Evolutionary conservation across 1,140 invertebrate species (phyloP), one percentile per base, ranked within the genome.

Genomic region (Bombus polaris): DNA sequence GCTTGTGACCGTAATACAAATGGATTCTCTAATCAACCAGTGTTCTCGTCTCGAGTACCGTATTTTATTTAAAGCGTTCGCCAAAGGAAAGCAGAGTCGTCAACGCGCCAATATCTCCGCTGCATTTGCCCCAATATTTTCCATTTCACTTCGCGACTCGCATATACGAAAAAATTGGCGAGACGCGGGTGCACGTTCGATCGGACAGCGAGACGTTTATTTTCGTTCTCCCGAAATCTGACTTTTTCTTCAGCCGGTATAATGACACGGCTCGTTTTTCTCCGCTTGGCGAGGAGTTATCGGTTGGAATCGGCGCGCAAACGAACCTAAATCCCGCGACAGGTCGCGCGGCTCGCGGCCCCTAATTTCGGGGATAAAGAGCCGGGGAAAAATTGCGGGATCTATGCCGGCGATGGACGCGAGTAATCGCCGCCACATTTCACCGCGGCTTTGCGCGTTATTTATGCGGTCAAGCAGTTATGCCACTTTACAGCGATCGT

Each of bases 331-430:
- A 90, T 90, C 71, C 79, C n/a, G 82, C 86, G 47, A 85, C 42
- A 72, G 72, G 62, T 76, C 75, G 59, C 75, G 59, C 53, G 25
- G 44, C 37, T 65, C 76, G 62, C 74, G 81, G 68, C 68, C 85
- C 81, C 88, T 90, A 90, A 90, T 90, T 90, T 90, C 87, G 88
- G 72, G 89, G 89, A 90, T 90, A 71, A 90, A 90, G 82, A 80
- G 76, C 88, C 18, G 76, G 70, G 82, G 81, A 88, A 87, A 88
- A 90, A 90, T 80, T 76, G 74, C n/a, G 15, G 86, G 88, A 90
- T 90, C 75, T 82, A 88, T 72, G 81, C 86, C 75, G 80, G 37
- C 82, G 82, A 90, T 88, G 86, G 79, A 83, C 80, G 75, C 82
- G 44, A 77, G 81, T 90, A 90, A 90, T 90, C 88, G 89, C 86